phyloP scores from a whole-genome alignment of 2,113 vertebrate species.

The Okapia johnstoni region DNA sequence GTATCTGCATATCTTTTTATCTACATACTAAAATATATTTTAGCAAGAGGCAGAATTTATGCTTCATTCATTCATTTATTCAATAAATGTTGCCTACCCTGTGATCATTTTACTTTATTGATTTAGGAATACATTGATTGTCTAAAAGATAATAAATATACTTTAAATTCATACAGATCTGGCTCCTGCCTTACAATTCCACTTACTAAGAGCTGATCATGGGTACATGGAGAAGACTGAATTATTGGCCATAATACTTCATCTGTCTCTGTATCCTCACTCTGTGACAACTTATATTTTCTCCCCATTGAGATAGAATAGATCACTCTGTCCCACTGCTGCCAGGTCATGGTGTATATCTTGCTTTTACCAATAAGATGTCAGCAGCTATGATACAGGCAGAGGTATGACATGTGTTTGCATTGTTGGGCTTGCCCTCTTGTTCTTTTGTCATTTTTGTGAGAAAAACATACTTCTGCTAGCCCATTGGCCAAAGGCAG shows the following conservation, averaged over 20 bases:
- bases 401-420: not conserved
- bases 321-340: not conserved
- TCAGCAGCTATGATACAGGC: not conserved
- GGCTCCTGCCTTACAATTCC: not conserved
- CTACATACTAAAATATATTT: not conserved
- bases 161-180: not conserved
- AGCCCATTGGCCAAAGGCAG: not conserved
- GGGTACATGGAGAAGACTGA: not conserved
- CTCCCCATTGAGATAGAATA: not conserved
- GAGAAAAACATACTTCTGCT: not conserved
- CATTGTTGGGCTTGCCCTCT: not conserved
- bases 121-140: not conserved
- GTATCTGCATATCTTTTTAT: not conserved
- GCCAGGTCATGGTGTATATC: not conserved
- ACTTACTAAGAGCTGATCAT: not conserved
- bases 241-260: not conserved
- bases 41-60: not conserved
- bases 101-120: not conserved
- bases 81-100: not conserved
- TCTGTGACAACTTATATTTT: not conserved
- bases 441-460: not conserved
- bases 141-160: not conserved
- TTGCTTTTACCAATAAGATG: not conserved
- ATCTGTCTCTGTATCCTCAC: not conserved
- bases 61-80: not conserved